Conservation (phyloP, 2,113 vertebrate genomes). For the Rhombomys opimus region DNA sequence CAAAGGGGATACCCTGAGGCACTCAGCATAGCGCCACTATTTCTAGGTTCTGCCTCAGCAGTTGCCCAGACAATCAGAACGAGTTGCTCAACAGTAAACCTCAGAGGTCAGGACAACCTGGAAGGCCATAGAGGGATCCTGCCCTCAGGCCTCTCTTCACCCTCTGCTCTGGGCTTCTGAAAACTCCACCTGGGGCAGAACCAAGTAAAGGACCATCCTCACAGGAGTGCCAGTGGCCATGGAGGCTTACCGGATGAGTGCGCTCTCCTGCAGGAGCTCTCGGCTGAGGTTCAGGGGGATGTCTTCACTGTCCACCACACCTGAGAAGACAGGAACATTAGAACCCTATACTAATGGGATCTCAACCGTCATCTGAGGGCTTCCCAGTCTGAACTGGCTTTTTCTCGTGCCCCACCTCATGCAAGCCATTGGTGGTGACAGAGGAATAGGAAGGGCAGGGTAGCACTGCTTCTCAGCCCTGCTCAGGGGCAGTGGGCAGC, state of each 20-base stretch:
- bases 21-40: rapidly evolving
- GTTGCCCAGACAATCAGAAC: not conserved
- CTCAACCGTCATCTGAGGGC: no score
- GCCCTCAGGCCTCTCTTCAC: not conserved
- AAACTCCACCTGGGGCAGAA: not conserved
- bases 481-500: not conserved
- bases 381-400: not conserved
- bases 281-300: conserved; percentile 98
- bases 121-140: not conserved
- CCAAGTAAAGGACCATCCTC: not conserved
- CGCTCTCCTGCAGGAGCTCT: conserved; percentile 97
- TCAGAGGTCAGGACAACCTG: not conserved
- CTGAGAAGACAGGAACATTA: conserved; percentile 80
- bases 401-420: not conserved
- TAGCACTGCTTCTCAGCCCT: not conserved
- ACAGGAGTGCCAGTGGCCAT: rapidly evolving
- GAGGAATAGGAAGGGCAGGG: not conserved
- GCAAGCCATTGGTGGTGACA: not conserved
- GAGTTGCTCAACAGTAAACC: no score
- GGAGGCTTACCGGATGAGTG: conserved; percentile 92
- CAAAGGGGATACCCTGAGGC: not conserved
- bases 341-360: not conserved
- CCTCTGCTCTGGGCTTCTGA: not conserved
- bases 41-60: no score
- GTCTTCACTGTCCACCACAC: conserved; percentile 99